phyloP scores from a whole-genome alignment of 2,888 invertebrate genomes.

The Tipula vernalis region DNA sequence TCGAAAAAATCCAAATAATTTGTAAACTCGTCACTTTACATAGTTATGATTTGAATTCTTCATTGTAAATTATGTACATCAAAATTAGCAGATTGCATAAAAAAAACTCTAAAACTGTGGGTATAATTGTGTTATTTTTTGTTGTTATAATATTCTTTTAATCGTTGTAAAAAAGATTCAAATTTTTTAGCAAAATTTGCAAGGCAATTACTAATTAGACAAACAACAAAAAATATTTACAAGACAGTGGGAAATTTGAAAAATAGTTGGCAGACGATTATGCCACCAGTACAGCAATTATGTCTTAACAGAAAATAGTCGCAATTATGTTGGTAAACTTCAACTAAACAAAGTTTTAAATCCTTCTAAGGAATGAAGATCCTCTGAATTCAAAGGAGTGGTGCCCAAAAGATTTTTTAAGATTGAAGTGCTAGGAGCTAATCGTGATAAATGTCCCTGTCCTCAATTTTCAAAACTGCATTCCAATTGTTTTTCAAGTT shows the following conservation, averaged over 20 bases:
- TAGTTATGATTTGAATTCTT: not conserved
- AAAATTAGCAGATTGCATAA: not conserved
- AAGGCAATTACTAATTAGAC: not conserved
- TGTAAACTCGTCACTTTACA: not conserved
- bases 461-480: no score
- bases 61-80: not conserved
- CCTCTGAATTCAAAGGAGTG: no score
- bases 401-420: no score
- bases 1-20: not conserved
- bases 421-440: no score
- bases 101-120: no score
- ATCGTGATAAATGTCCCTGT: no score
- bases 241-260: not conserved
- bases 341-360: no score
- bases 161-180: not conserved
- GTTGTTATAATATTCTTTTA: not conserved
- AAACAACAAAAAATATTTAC: not conserved
- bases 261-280: not conserved
- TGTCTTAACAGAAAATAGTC: no score
- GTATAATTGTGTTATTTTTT: no score
- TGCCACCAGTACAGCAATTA: not conserved
- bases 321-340: no score
- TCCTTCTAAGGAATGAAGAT: no score
- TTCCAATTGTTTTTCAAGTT: no score
- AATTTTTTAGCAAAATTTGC: not conserved